Conservation (phyloP, 2,888 invertebrate species). For the Netelia inedita region DNA sequence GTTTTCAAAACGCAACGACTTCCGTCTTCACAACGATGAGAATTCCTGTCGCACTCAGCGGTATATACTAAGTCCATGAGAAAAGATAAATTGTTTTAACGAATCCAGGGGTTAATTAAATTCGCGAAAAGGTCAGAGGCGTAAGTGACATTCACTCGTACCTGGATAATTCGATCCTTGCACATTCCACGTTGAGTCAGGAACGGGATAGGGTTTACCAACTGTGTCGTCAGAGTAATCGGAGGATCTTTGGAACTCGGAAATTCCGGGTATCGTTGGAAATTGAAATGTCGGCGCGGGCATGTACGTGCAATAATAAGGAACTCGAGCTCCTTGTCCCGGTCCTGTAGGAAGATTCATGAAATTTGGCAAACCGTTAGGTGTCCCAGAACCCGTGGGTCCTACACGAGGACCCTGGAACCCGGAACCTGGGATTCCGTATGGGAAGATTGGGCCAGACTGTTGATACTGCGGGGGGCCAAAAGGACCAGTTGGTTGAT, state of each 20-base stretch:
- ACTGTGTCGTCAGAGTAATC: not conserved
- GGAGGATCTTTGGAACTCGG: slow-evolving; percentile 72
- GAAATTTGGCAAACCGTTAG: slow-evolving; percentile 42
- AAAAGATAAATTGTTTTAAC: not conserved
- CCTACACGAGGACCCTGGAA: slow-evolving; percentile 52
- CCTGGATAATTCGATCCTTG: slow-evolving; percentile 38
- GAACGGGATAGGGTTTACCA: not conserved
- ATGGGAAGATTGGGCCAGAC: slow-evolving; percentile 22
- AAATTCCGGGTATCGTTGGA: slow-evolving; percentile 72
- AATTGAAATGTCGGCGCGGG: slow-evolving; percentile 76
- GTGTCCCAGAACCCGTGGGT: slow-evolving; percentile 68
- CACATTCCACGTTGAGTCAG: not conserved
- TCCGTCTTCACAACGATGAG: slow-evolving; percentile 74
- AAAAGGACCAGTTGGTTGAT: slow-evolving; percentile 52
- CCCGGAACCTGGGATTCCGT: not conserved
- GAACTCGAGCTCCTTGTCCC: slow-evolving; percentile 11
- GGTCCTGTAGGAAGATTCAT: slow-evolving; percentile 45
- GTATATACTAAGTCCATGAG: slow-evolving; percentile 34
- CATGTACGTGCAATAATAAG: slow-evolving; percentile 78
- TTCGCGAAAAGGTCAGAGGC: not conserved
- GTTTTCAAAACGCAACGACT: slow-evolving; percentile 86
- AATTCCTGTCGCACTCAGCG: slow-evolving; percentile 61
- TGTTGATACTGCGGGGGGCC: slow-evolving; percentile 37
- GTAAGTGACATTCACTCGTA: slow-evolving; percentile 5
- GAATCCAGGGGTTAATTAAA: not conserved